A percentile compares a stretch with the other conserved stretches of the same genome.
Conservation (phyloP, 2,113 vertebrate genomes). For the Cyprinodon variegatus region DNA sequence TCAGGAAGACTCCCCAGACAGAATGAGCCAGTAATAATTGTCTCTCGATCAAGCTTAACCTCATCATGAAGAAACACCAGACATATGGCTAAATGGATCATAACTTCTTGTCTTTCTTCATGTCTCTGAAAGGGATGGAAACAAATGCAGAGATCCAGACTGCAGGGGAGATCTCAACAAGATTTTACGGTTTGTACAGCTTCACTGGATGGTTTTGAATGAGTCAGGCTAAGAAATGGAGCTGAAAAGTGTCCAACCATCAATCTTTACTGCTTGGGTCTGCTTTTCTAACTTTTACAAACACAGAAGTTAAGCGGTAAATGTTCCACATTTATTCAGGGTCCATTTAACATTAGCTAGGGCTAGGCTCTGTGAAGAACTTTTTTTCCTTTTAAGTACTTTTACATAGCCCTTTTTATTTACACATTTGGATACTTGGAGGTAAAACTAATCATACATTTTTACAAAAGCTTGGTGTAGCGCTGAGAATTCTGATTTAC, state of each 20-base stretch:
- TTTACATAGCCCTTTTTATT: too few relatives aligned
- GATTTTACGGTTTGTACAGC: not conserved
- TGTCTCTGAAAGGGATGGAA: constrained; percentile 1
- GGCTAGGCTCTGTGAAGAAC: too few relatives aligned
- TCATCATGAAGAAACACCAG: constrained; percentile 20
- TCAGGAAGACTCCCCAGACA: constrained; percentile 28
- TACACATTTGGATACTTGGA: too few relatives aligned
- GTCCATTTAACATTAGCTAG: not conserved
- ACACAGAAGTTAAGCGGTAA: not conserved
- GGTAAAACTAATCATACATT: too few relatives aligned
- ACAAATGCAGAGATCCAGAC: constrained; percentile 4
- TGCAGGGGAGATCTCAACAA: not conserved
- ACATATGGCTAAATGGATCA: constrained; percentile 22
- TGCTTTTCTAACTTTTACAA: not conserved
- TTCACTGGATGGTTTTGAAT: not conserved
- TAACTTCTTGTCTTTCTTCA: constrained; percentile 20
- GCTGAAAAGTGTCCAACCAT: not conserved
- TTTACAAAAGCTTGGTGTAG: too few relatives aligned
- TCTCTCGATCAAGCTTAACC: constrained; percentile 40
- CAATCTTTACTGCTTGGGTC: not conserved
- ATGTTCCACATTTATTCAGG: not conserved
- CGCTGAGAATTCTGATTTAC: too few relatives aligned
- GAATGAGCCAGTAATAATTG: constrained; percentile 22
- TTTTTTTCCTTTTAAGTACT: too few relatives aligned
- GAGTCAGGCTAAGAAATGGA: not conserved